These are phyloP conservation scores for Standfussiana lucernea DNA, from an alignment of 2,888 invertebrate genomes.

Conservation along the genomic window DNA sequence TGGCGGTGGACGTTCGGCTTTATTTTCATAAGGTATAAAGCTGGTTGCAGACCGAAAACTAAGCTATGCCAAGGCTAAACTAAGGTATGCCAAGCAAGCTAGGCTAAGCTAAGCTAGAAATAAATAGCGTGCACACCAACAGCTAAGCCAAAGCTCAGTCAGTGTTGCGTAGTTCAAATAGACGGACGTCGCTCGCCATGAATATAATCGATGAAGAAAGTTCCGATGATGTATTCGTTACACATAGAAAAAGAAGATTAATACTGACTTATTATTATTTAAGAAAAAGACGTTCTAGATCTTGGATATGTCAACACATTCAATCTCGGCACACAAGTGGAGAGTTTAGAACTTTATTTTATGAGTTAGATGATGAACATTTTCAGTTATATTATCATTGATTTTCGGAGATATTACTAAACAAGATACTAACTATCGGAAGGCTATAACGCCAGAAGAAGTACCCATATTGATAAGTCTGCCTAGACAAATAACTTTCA, in stretches of 20 bases:
- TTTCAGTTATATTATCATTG: constrained; percentile 1
- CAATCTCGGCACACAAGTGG: constrained; percentile 6
- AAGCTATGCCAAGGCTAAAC: not conserved
- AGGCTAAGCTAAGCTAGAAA: constrained; percentile 5
- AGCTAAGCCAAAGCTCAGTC: constrained; percentile 10
- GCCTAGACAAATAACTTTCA: constrained; percentile 46
- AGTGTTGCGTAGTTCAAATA: constrained; percentile 10
- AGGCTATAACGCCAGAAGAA: constrained; percentile 8
- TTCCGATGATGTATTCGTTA: constrained; percentile 9
- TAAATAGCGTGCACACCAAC: not conserved
- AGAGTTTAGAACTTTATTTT: not conserved
- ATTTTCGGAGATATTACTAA: constrained; percentile 7
- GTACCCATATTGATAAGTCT: constrained; percentile 46
- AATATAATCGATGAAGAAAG: constrained; percentile 16
- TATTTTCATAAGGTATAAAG: too few relatives aligned
- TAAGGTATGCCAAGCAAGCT: constrained; percentile 1
- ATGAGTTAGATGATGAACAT: constrained; percentile 1
- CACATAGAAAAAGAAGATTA: constrained; percentile 17
- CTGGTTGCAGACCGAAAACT: not conserved
- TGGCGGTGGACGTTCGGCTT: not conserved
- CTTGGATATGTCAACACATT: not conserved
- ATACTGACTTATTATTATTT: constrained; percentile 13
- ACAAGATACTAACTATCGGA: constrained; percentile 16
- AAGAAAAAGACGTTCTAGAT: not conserved
- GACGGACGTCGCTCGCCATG: constrained; percentile 2